Base-by-base conservation (phyloP, 2,113 vertebrate genomes). In the Cyprinodon variegatus region DNA sequence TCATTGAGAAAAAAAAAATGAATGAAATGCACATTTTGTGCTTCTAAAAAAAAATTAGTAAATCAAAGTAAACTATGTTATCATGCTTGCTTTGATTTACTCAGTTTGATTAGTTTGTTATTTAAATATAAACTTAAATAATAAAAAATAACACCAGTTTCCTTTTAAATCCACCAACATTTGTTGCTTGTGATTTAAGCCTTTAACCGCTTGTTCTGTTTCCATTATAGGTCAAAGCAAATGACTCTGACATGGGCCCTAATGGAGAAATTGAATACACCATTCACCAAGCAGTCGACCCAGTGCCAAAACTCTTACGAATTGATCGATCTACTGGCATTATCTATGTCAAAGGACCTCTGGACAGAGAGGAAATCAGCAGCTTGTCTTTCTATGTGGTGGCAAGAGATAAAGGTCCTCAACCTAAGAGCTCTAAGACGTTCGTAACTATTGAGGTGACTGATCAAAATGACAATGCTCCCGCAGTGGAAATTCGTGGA, bases 251-350 rank as follows among this genome's bases (percentile, higher is more conserved):
- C 88, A 96, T 98, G 91, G 97, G 98, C 0, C 94, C 95, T 72
- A 99, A 99, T 0, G 96, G 97, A 0, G 97, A 98, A 86, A 99
- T 99, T 0, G 98, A 99, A 83, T 99, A 99, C 86, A 97, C 96
- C 4, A 96, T 99, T 91, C 96, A 99, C 85, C 98, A 98, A 87
- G 96, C 97, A 0, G 94, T 96, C 0, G 97, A 99, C 76, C 94
- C 96, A 46, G 97, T 98, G 67, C 96, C 96, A 13, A 96, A 95
- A 72, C 94, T 99, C 15, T 94, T 99, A 76, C 94, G 96, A 70
- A 95, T 99, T 74, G 97, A 99, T 88, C 95, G 94, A 1, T 89
- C 95, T 80, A 96, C 95, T 0, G 98, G 98, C 68, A 93, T 97
- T 46, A 98, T 99, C 90, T 98, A 96, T 0, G 98, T 99, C 45